These are phyloP conservation scores for Oceanodroma leucorhoa DNA, from an alignment of 2,797 vertebrate species.

Conservation along the genomic window DNA sequence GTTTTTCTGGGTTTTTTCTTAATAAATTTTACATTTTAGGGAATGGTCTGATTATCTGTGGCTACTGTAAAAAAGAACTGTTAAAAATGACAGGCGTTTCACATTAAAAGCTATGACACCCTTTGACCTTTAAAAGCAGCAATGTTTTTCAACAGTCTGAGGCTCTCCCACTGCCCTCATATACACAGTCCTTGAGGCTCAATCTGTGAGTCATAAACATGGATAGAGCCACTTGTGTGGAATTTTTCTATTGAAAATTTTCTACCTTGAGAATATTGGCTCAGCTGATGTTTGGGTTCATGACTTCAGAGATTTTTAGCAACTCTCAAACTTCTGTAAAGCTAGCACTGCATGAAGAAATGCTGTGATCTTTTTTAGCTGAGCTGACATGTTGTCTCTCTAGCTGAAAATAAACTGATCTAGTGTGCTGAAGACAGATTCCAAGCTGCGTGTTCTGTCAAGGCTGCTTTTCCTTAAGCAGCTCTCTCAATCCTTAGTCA, in stretches of 20 bases:
- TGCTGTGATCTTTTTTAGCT: conserved; percentile 49
- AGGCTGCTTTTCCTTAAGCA: conserved; percentile 11
- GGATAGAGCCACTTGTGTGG: neutral
- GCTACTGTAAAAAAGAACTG: neutral
- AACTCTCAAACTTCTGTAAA: conserved; percentile 35
- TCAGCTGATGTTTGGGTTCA: conserved; percentile 45
- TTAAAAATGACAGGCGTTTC: neutral
- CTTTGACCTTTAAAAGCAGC: neutral
- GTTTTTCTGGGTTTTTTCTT: fast-evolving
- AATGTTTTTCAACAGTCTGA: neutral
- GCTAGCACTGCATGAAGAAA: conserved; percentile 45
- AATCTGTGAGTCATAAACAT: neutral
- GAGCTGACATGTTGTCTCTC: conserved; percentile 55
- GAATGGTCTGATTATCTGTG: neutral
- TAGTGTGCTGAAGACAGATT: conserved; percentile 6
- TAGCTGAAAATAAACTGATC: conserved; percentile 62
- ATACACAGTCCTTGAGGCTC: neutral
- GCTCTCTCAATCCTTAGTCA: neutral
- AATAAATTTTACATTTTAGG: neutral
- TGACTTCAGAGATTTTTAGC: conserved; percentile 37
- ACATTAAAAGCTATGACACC: neutral
- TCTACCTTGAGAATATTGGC: conserved; percentile 34
- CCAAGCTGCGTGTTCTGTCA: conserved; percentile 22
- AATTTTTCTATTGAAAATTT: neutral
- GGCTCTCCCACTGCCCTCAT: neutral